These are phyloP conservation scores for Calliopsis andreniformis DNA, from an alignment of 1,140 invertebrate species.

Conservation along the genomic window DNA sequence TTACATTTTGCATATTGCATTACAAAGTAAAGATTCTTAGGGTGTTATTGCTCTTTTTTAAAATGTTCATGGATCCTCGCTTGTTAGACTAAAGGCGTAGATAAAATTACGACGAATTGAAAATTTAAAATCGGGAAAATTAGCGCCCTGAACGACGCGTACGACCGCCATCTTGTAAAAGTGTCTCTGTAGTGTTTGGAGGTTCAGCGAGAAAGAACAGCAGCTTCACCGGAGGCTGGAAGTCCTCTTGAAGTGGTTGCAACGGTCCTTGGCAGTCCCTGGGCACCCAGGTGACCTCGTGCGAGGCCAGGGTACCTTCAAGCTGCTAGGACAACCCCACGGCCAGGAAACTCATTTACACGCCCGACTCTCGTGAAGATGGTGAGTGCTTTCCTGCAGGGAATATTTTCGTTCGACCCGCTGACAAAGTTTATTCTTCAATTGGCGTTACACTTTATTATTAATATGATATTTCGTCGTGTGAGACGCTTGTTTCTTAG, in stretches of 20 bases:
- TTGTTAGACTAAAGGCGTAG: neutral
- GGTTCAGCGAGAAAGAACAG: conserved; percentile 65
- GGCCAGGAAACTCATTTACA: conserved; percentile 64
- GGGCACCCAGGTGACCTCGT: conserved; percentile 68
- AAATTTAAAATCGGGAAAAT: conserved; percentile 45
- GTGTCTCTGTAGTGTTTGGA: conserved; percentile 67
- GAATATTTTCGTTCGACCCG: conserved; percentile 36
- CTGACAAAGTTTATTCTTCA: conserved; percentile 8
- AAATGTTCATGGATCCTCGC: neutral
- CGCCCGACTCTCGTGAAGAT: conserved; percentile 73
- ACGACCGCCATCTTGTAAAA: conserved; percentile 66
- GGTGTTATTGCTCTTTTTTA: neutral
- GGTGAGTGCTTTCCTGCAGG: conserved; percentile 64
- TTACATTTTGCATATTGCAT: neutral
- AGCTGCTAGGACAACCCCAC: conserved; percentile 53
- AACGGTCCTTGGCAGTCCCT: conserved; percentile 73
- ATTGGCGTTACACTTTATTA: neutral
- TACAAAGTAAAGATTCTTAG: neutral
- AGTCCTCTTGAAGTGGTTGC: conserved; percentile 67
- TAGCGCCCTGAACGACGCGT: conserved; percentile 44
- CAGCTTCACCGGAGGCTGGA: conserved; percentile 70
- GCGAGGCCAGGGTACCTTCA: conserved; percentile 67
- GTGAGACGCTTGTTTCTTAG: too few relatives aligned
- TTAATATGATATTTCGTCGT: neutral
- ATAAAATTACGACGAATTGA: neutral